phyloP scores from a whole-genome alignment of 2,888 invertebrate species.

The Heliconius aoede region DNA sequence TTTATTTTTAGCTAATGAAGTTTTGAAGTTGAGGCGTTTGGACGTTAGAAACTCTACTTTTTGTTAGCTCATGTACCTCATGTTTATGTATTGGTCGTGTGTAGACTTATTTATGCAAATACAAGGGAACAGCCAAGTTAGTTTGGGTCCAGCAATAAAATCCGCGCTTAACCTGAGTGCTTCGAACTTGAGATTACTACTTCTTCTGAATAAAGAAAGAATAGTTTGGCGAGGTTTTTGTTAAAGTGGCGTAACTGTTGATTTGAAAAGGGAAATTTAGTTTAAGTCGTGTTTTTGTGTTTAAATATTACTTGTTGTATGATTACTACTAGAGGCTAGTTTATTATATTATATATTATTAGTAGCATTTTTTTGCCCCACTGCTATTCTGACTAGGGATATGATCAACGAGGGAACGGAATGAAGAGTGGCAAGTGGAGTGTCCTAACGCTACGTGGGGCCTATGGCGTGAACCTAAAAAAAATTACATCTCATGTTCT shows the following conservation, averaged over 20 bases:
- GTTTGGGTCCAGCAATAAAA: constrained; percentile 56
- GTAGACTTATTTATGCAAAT: constrained; percentile 51
- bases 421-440: too few relatives aligned
- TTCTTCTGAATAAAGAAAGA: constrained; percentile 7
- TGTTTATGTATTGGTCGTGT: constrained; percentile 44
- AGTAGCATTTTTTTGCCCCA: too few relatives aligned
- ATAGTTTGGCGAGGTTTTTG: constrained; percentile 1
- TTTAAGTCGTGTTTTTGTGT: too few relatives aligned
- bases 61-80: constrained; percentile 23
- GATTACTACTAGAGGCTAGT: too few relatives aligned
- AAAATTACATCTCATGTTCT: not conserved
- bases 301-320: too few relatives aligned
- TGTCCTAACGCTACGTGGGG: too few relatives aligned
- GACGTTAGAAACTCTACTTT: not conserved
- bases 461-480: not conserved
- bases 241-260: constrained; percentile 1
- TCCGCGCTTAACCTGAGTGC: constrained; percentile 61
- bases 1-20: not conserved
- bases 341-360: too few relatives aligned
- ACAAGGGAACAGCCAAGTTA: constrained; percentile 42
- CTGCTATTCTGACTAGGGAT: too few relatives aligned
- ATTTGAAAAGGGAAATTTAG: not conserved
- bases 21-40: not conserved
- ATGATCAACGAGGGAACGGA: too few relatives aligned
- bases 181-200: not conserved